Conservation (phyloP, 2,113 vertebrate species). For the Smithornis capensis region DNA sequence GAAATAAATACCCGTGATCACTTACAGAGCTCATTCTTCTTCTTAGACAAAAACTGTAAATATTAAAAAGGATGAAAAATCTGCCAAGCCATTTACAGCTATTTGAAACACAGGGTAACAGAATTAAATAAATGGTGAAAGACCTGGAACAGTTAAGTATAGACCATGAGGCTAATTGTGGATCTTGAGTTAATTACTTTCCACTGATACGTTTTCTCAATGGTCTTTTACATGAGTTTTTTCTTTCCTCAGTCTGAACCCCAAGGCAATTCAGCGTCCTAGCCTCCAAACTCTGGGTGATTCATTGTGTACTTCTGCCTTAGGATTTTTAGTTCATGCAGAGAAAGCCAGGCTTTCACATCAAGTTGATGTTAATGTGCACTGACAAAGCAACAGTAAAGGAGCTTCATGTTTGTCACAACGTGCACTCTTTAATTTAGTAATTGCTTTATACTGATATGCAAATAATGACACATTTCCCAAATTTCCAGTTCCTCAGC, state of each 20-base stretch:
- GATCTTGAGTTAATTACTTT: constrained; percentile 78
- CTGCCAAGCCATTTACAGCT: constrained; percentile 63
- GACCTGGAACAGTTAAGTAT: constrained; percentile 70
- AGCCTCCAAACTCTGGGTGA: constrained; percentile 62
- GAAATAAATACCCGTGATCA: constrained; percentile 63
- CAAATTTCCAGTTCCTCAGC: constrained; percentile 62
- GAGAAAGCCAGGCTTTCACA: constrained; percentile 65
- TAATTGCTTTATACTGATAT: constrained; percentile 67
- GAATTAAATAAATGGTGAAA: constrained; percentile 70
- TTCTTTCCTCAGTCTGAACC: constrained; percentile 63
- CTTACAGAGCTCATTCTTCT: constrained; percentile 55
- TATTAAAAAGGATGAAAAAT: constrained; percentile 64
- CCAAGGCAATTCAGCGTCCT: constrained; percentile 61
- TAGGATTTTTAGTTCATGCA: constrained; percentile 65
- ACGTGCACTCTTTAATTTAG: constrained; percentile 69
- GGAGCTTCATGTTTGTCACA: constrained; percentile 70
- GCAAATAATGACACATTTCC: constrained; percentile 72
- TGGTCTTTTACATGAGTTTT: constrained; percentile 70
- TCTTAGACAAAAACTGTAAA: constrained; percentile 52
- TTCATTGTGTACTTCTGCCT: constrained; percentile 70
- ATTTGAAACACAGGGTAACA: constrained; percentile 68
- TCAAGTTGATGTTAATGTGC: constrained; percentile 70
- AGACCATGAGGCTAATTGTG: constrained; percentile 76
- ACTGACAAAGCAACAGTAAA: constrained; percentile 72
- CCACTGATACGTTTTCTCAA: constrained; percentile 69